Percentiles rank a stretch among this genome's conserved stretches.
Evolutionary conservation across 2,797 vertebrate species (phyloP).

Genomic region (Bradypodion ventrale): DNA sequence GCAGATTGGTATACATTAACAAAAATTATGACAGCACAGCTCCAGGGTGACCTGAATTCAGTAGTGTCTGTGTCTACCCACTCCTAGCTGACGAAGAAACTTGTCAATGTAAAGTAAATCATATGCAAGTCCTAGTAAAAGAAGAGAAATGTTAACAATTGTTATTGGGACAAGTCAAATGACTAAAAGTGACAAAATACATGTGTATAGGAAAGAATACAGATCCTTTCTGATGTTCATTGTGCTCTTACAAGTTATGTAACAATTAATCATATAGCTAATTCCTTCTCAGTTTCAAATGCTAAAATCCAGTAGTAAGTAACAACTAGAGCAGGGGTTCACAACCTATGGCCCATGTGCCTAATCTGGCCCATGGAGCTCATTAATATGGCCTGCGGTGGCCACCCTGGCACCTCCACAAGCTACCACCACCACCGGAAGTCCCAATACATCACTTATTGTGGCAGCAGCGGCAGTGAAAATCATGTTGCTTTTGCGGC

Average conservation of each 20-base stretch:
- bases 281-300: not conserved
- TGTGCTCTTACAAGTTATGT: not conserved
- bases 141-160: not conserved
- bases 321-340: too few species aligned
- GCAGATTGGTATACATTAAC: not conserved
- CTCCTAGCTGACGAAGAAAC: not conserved
- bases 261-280: not conserved
- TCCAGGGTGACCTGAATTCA: not conserved
- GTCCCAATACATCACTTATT: too few species aligned
- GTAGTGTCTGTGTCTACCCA: not conserved
- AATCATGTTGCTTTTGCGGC: too few species aligned
- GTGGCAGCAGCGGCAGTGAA: too few species aligned
- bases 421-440: too few species aligned
- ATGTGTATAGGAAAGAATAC: not conserved
- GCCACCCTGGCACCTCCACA: too few species aligned
- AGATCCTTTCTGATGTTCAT: not conserved
- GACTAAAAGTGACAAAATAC: not conserved
- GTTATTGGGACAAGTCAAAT: not conserved
- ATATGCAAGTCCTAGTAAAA: not conserved
- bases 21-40: not conserved
- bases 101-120: not conserved
- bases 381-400: too few species aligned
- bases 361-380: too few species aligned
- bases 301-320: too few species aligned
- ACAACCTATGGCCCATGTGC: too few species aligned